A percentile compares a stretch with the other conserved stretches of the same genome.
Conservation (phyloP, 1,140 invertebrate genomes). For the Drosophila pandora region DNA sequence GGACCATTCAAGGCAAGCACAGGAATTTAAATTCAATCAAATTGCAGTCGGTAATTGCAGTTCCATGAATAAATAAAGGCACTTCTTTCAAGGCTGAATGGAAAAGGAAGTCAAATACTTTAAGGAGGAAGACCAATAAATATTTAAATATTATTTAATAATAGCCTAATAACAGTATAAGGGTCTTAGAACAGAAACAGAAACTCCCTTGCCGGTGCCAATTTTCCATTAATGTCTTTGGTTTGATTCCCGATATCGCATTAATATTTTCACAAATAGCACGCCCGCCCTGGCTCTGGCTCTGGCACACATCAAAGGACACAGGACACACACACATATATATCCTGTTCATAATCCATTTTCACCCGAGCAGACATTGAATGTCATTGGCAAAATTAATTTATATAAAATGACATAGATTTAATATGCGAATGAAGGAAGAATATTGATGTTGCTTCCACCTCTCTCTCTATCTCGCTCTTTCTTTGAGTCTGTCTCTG, state of each 20-base stretch:
- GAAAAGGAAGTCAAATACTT: background rate
- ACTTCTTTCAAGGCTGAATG: conserved; percentile 9
- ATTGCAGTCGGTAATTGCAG: conserved; percentile 41
- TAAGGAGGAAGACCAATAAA: background rate
- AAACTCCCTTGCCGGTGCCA: conserved; percentile 2
- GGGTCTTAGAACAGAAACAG: background rate
- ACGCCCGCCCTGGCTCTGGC: background rate
- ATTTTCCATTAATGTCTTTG: conserved; percentile 9
- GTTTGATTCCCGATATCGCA: conserved; percentile 7
- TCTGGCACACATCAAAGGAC: conserved; percentile 23
- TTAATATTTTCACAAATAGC: conserved; percentile 24
- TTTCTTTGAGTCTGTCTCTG: conserved; percentile 13
- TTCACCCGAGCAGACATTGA: conserved; percentile 47
- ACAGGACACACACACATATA: conserved; percentile 6
- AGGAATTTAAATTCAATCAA: conserved; percentile 54
- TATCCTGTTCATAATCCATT: conserved; percentile 49
- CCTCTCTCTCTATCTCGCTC: conserved; percentile 12
- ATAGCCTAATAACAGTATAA: conserved; percentile 9
- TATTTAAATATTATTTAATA: background rate
- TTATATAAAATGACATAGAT: conserved; percentile 62
- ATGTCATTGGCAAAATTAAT: conserved; percentile 63
- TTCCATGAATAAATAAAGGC: conserved; percentile 20
- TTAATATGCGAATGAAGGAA: conserved; percentile 44
- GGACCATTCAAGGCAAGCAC: conserved; percentile 27
- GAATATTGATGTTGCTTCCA: conserved; percentile 51